These are phyloP conservation scores for Parasteatoda lunata DNA, from an alignment of 2,888 invertebrate species.

Conservation along the genomic window DNA sequence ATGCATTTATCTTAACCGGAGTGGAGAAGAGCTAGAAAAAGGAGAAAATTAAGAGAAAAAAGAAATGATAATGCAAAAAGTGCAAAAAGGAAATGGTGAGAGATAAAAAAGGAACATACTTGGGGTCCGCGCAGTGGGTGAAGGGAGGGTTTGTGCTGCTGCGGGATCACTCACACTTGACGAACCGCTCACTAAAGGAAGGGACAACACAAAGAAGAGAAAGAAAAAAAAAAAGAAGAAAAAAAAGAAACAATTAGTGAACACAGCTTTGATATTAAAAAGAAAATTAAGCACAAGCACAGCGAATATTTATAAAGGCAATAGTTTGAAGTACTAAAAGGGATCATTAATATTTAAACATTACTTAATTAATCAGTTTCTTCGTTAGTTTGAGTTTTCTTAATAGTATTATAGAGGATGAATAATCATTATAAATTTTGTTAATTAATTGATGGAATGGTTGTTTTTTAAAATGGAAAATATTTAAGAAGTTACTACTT, in stretches of 20 bases:
- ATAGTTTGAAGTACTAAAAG: neutral
- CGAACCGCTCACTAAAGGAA: conserved; percentile 62
- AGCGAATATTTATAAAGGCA: conserved; percentile 1
- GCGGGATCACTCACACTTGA: conserved; percentile 59
- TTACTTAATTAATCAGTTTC: too few species aligned
- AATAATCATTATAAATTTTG: too few species aligned
- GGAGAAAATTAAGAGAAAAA: neutral
- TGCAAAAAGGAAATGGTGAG: conserved; percentile 19
- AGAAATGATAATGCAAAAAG: neutral
- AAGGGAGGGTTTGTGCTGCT: conserved; percentile 61
- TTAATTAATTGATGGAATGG: too few species aligned
- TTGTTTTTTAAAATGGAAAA: too few species aligned
- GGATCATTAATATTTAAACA: too few species aligned
- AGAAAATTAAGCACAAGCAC: neutral
- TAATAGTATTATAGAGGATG: too few species aligned
- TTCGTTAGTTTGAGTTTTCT: too few species aligned
- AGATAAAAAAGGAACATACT: conserved; percentile 57
- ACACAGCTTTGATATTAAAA: conserved; percentile 1
- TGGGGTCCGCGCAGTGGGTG: conserved; percentile 66
- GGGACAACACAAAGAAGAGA: conserved; percentile 18
- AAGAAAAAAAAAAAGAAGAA: conserved; percentile 25
- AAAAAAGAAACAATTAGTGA: conserved; percentile 20
- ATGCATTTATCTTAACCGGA: neutral
- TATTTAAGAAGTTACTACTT: too few species aligned
- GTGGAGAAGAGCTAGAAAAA: neutral